These are phyloP conservation scores for Neotoxoptera formosana DNA, from an alignment of 1,140 invertebrate species.

Conservation along the genomic window DNA sequence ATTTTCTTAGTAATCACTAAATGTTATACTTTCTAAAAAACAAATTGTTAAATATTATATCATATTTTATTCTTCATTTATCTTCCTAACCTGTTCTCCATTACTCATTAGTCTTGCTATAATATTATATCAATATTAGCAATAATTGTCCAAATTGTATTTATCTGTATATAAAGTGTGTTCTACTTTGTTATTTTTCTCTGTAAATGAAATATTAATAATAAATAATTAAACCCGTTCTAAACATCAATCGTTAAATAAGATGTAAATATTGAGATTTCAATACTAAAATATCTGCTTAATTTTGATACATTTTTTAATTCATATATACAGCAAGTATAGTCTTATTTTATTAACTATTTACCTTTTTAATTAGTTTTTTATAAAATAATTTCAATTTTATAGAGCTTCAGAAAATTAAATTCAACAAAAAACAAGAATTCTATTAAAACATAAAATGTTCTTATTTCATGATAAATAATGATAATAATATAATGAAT, in stretches of 20 bases:
- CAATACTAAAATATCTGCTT: background rate
- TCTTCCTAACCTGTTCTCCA: background rate
- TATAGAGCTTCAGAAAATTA: too few relatives aligned
- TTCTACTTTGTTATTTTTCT: background rate
- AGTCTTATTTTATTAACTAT: background rate
- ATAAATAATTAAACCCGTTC: background rate
- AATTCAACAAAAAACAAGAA: too few relatives aligned
- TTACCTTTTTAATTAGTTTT: background rate
- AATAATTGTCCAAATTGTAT: background rate
- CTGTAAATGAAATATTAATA: background rate
- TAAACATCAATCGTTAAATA: background rate
- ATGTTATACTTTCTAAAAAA: background rate
- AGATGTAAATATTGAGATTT: background rate
- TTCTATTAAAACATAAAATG: background rate
- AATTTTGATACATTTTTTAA: background rate
- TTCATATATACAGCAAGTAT: too few relatives aligned
- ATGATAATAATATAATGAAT: background rate
- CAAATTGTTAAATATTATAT: background rate
- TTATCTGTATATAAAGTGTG: background rate
- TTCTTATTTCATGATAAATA: background rate
- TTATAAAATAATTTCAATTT: background rate
- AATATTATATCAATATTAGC: background rate
- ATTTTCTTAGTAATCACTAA: background rate
- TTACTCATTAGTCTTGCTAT: background rate
- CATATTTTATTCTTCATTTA: background rate